Evolutionary conservation across 2,797 vertebrate genomes (phyloP).

Genomic region (Gallinago solitaria): DNA sequence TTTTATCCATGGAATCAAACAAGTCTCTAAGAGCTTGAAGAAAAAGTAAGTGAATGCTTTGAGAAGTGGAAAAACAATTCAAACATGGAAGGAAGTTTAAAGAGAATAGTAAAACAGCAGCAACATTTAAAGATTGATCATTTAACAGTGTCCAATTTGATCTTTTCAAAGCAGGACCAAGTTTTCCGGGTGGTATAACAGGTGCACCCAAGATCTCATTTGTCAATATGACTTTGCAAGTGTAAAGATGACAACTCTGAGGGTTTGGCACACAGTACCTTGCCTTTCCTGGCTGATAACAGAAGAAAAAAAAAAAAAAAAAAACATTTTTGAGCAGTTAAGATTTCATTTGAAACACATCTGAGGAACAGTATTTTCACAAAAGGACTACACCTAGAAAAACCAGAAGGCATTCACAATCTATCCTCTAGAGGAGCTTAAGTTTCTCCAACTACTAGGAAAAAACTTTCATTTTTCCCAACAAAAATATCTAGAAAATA

Average conservation of each 20-base stretch:
- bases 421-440: neutral
- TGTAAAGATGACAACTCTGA: neutral
- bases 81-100: conserved; percentile 7
- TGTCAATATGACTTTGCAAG: neutral
- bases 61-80: conserved; percentile 44
- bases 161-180: neutral
- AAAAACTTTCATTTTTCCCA: neutral
- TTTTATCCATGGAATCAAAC: conserved; percentile 99
- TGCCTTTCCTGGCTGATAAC: neutral
- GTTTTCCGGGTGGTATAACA: neutral
- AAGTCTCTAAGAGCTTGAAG: conserved; percentile 93
- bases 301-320: neutral
- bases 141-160: neutral
- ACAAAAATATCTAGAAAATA: neutral
- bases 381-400: neutral
- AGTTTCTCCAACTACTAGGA: neutral
- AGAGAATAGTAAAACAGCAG: neutral
- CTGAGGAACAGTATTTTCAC: neutral
- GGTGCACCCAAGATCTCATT: neutral
- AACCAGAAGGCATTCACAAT: neutral
- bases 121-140: neutral
- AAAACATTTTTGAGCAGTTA: neutral
- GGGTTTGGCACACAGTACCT: neutral
- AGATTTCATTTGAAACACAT: neutral
- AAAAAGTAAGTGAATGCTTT: conserved; percentile 69